A percentile compares a stretch with the other conserved stretches of the same genome.
These are phyloP conservation scores for Eupleurogrammus muticus DNA, from an alignment of 2,797 vertebrate species.

Conservation along the genomic window DNA sequence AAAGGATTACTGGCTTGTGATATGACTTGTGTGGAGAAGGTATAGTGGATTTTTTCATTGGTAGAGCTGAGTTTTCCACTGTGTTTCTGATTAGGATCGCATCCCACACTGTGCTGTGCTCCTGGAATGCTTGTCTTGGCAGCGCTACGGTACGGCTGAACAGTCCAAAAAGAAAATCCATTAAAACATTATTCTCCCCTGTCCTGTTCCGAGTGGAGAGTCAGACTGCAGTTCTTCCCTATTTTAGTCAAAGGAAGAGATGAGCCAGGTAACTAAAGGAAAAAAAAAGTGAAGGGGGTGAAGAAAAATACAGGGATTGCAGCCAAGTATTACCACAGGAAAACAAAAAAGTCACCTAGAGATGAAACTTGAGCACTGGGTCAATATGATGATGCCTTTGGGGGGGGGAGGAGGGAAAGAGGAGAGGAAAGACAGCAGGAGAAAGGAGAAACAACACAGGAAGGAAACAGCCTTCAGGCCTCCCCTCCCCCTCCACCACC, in stretches of 20 bases:
- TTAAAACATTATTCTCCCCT: conserved; percentile 62
- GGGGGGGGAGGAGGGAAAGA: conserved; percentile 19
- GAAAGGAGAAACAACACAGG: conserved; percentile 38
- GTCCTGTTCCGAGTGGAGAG: conserved; percentile 23
- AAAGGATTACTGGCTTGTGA: conserved; percentile 28
- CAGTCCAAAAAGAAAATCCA: conserved; percentile 76
- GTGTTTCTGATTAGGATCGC: conserved; percentile 78
- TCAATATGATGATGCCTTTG: conserved; percentile 38
- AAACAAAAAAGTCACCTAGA: conserved; percentile 56
- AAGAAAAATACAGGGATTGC: conserved; percentile 8
- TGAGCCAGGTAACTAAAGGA: conserved; percentile 58
- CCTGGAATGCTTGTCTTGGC: conserved; percentile 86
- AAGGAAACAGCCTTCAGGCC: conserved; percentile 53
- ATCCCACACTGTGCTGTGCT: conserved; percentile 72
- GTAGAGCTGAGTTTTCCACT: conserved; percentile 71
- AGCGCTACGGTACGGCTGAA: conserved; percentile 61
- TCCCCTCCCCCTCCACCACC: conserved; percentile 39
- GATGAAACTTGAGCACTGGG: conserved; percentile 45
- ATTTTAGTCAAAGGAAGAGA: conserved; percentile 80
- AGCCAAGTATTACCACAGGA: conserved; percentile 37
- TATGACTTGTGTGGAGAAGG: conserved; percentile 24
- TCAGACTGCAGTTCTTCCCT: conserved; percentile 69
- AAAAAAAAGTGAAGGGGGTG: conserved; percentile 6
- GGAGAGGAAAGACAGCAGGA: conserved; percentile 41
- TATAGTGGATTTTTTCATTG: conserved; percentile 37